Base-by-base conservation (phyloP, 2,888 invertebrate species). In the Synergus japonicus region DNA sequence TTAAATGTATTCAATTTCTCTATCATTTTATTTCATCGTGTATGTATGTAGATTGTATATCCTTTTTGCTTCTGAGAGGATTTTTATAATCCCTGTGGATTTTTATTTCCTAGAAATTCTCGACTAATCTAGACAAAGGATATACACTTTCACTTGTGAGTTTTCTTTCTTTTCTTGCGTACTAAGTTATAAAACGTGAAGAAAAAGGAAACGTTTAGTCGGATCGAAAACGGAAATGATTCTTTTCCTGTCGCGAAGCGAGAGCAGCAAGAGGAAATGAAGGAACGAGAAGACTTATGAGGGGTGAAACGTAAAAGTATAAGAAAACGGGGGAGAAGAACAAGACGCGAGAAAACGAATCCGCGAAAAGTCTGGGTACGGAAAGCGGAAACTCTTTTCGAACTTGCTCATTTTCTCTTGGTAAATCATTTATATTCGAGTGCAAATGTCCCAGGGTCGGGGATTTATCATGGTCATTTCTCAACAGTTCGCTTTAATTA, bases 401-500 rank as follows among this genome's bases (percentile, higher is more conserved):
- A 84, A 81, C 81, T 83, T 79, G 73, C 78, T 79, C 81, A 76
- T 81, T 82, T 83, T 82, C 78, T 80, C 78, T 78, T 76, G 78
- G 76, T 81, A 86, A 85, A 86, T 84, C 85, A 86, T 85, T 87
- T 83, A 84, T 83, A 82, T 84, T 82, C 82, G 82, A 76, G 80
- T 83, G 83, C 80, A 84, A 83, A 83, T 82, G 84, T 85, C 84
- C 78, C 67, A 60, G 69, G 77, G 76, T 64, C 73, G 58, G 79
- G 79, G 80, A 87, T 87, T 86, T 84, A 86, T 86, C 81, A 77
- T 81, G 76, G 83, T 79, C 85, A 84, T 86, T 85, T 79, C 79
- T 85, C 84, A 86, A 83, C 79, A 60, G 81, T 82, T 83, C 83
- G 81, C 86, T 86, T 86, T 86, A 86, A 86, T 86, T 86, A 86